phyloP scores from a whole-genome alignment of 2,797 vertebrate species.

The Rachycentron canadum region DNA sequence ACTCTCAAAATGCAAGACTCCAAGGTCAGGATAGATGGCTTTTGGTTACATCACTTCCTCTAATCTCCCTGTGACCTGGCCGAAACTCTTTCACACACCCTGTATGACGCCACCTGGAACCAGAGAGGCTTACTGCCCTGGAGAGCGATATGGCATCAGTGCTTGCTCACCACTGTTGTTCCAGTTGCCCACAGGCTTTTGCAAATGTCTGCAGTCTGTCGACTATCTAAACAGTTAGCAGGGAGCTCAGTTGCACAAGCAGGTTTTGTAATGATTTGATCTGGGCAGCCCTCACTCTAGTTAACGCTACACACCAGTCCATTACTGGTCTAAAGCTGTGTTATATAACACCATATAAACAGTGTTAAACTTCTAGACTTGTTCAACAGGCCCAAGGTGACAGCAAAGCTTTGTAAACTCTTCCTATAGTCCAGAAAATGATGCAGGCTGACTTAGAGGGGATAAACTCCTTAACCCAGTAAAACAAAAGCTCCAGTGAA shows the following conservation, averaged over 20 bases:
- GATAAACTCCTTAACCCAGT: slow-evolving; percentile 47
- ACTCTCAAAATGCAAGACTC: slow-evolving; percentile 60
- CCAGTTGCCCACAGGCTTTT: slow-evolving; percentile 24
- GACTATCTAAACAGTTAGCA: slow-evolving; percentile 50
- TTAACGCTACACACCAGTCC: slow-evolving; percentile 21
- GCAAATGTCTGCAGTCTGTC: slow-evolving; percentile 45
- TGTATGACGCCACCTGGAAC: slow-evolving; percentile 30
- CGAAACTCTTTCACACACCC: slow-evolving; percentile 28
- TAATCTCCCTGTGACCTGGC: slow-evolving; percentile 68
- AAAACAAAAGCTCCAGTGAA: slow-evolving; percentile 39
- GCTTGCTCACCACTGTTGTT: slow-evolving; percentile 23
- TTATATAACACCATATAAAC: slow-evolving; percentile 63
- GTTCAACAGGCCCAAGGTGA: slow-evolving; percentile 36
- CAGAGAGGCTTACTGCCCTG: slow-evolving; percentile 36
- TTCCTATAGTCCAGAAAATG: slow-evolving; percentile 40
- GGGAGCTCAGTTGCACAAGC: slow-evolving; percentile 44
- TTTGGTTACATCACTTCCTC: slow-evolving; percentile 76
- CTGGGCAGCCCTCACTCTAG: slow-evolving; percentile 40
- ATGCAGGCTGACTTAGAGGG: slow-evolving; percentile 26
- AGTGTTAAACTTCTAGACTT: slow-evolving; percentile 49
- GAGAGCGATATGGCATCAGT: slow-evolving; percentile 23
- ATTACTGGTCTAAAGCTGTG: slow-evolving; percentile 43
- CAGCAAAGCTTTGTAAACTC: slow-evolving; percentile 38
- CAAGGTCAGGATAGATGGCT: slow-evolving; percentile 43
- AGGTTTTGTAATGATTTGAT: slow-evolving; percentile 46